Conservation (phyloP, 2,113 vertebrate genomes). For the Aegypius monachus region DNA sequence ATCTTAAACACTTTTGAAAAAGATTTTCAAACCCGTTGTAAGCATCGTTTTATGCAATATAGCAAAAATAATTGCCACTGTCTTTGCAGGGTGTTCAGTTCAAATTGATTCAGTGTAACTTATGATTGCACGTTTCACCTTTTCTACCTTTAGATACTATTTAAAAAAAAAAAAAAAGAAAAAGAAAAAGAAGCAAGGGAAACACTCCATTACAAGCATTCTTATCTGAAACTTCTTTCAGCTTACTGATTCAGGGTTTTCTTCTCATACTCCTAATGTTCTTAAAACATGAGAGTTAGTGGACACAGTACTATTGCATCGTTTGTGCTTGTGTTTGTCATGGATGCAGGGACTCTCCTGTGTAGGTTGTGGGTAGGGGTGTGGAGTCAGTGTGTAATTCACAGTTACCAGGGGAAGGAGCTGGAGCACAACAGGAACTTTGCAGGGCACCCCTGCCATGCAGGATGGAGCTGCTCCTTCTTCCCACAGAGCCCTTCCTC, state of each 20-base stretch:
- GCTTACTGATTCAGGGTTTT: neutral
- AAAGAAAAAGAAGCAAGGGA: neutral
- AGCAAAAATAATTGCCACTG: neutral
- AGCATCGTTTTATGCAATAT: neutral
- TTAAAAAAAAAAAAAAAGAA: neutral
- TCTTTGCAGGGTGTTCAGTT: neutral
- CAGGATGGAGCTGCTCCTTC: neutral
- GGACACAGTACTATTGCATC: neutral
- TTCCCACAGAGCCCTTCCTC: neutral
- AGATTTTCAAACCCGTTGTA: neutral
- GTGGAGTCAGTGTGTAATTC: neutral
- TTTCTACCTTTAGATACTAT: neutral
- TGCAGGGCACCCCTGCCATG: neutral
- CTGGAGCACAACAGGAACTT: neutral
- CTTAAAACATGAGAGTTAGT: neutral
- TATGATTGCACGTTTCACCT: neutral
- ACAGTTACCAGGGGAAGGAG: neutral
- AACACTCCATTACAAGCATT: neutral
- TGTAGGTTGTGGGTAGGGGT: neutral
- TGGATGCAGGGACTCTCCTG: neutral
- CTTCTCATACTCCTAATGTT: neutral
- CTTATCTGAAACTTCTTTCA: neutral
- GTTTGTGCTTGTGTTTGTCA: neutral
- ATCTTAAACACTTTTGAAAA: neutral
- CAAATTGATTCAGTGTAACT: neutral